Base-by-base conservation (phyloP, 30 jellyfish, hydroid and myxozoan genomes). In the Turritopsis dohrnii region DNA sequence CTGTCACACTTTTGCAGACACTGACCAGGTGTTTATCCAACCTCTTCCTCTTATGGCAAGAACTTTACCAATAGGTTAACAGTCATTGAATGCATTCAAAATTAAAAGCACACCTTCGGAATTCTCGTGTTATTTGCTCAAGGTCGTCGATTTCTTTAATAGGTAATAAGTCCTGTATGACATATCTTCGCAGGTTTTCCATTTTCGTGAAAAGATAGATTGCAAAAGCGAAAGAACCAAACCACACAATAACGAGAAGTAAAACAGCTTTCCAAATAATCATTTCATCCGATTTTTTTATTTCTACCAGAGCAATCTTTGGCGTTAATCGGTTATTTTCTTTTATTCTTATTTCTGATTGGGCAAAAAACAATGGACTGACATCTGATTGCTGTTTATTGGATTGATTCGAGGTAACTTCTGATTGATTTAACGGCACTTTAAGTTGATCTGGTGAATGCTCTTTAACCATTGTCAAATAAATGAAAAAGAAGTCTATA, bases 151-250 rank as follows among this genome's bases (percentile, higher is more conserved):
- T 28, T 24, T 25, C 85, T 29, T 77, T 77, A 19, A 30, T 66
- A 29, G 85, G 85, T 30, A 77, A 28, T 7, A 77, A 26, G 29
- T 29, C 72, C 53, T 52, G 52, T 21, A 77, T 53, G 18, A 77
- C 72, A 30, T 53, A 53, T 28, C 30, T 77, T 52, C 85, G 66
- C 16, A 77, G 27, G 53, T 53, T 24, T 28, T n/a, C 72, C 23
- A 77, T 52, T 29, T 29, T 77, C 27, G 72, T 29, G 21, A 77
- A 24, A 30, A 60, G 71, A 30, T 28, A 1, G 21, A 77, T n/a
- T 1, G 28, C 72, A 21, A 77, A n/a, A 29, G 30, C 41, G 72
- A 77, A 77, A 17, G 85, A 16, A 4, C 41, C 41, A 13, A 23
- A 29, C 85, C 85, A 77, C n/a, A 77, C 85, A 16, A 77, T 8